Evolutionary conservation across 2,797 vertebrate genomes (phyloP).

Genomic region (Ptychadena robeensis): DNA sequence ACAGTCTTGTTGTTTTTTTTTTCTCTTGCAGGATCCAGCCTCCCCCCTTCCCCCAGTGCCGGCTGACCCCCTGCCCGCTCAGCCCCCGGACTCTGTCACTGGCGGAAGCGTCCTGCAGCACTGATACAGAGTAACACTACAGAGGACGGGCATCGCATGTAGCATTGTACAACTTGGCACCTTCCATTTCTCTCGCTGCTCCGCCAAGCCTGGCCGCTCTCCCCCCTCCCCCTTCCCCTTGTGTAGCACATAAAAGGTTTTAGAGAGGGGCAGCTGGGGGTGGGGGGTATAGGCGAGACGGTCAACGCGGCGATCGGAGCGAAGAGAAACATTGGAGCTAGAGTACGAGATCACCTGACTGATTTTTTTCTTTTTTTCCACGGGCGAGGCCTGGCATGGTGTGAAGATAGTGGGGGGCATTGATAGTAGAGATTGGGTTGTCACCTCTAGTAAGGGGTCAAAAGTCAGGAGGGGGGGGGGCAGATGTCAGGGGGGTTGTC

Average conservation of each 20-base stretch:
- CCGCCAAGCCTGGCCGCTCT: slow-evolving; percentile 75
- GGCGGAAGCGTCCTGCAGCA: slow-evolving; percentile 54
- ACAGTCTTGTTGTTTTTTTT: slow-evolving; percentile 15
- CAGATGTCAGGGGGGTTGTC: no score
- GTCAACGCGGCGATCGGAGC: slow-evolving; percentile 24
- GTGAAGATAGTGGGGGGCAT: background rate
- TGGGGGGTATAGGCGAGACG: background rate
- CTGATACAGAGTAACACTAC: slow-evolving; percentile 86
- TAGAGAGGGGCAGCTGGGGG: slow-evolving; percentile 19
- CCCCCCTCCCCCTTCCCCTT: slow-evolving; percentile 60
- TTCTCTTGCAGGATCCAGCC: slow-evolving; percentile 21
- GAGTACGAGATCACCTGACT: background rate
- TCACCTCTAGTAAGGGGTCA: no score
- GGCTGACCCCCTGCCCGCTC: slow-evolving; percentile 75
- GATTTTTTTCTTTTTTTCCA: slow-evolving; percentile 26
- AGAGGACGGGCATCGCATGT: slow-evolving; percentile 90
- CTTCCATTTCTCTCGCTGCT: slow-evolving; percentile 82
- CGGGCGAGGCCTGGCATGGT: slow-evolving; percentile 1
- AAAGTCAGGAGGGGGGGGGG: no score
- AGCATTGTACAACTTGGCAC: slow-evolving; percentile 98
- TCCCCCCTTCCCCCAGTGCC: slow-evolving; percentile 71
- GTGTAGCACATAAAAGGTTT: slow-evolving; percentile 78
- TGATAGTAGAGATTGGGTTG: no score
- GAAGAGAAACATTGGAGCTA: slow-evolving; percentile 40
- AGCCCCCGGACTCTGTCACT: slow-evolving; percentile 58